phyloP scores from a whole-genome alignment of 1,140 invertebrate species.

The Tetramorium simillimum region DNA sequence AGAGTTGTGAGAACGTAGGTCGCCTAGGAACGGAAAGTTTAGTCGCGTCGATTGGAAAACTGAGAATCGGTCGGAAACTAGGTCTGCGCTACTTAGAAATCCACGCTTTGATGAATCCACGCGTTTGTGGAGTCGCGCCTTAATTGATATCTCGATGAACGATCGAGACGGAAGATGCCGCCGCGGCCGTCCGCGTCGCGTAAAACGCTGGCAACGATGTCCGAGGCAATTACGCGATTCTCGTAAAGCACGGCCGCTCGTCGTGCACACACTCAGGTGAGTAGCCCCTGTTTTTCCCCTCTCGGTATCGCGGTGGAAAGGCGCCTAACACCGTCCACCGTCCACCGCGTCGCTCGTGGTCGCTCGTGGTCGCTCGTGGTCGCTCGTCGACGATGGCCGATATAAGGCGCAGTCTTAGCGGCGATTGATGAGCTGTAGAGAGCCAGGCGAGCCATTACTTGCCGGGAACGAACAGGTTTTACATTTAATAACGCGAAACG shows the following conservation, averaged over 20 bases:
- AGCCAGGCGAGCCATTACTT: conserved; percentile 55
- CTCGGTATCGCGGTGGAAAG: conserved; percentile 33
- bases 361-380: no score
- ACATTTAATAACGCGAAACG: conserved; percentile 69
- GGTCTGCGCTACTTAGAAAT: neutral
- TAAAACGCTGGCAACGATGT: conserved; percentile 12
- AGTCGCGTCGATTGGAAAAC: conserved; percentile 1
- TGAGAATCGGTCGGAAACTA: neutral
- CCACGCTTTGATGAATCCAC: conserved; percentile 18
- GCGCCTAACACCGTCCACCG: neutral
- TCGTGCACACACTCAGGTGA: conserved; percentile 28
- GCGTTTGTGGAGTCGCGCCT: conserved; percentile 13
- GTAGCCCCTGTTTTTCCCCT: conserved; percentile 30
- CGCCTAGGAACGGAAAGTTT: neutral
- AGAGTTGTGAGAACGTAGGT: neutral
- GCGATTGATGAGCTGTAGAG: conserved; percentile 65
- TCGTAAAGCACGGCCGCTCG: conserved; percentile 38
- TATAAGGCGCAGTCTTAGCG: conserved; percentile 32
- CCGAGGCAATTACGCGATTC: conserved; percentile 41
- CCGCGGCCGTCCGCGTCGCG: conserved; percentile 12
- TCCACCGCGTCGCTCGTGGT: no score
- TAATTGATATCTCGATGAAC: conserved; percentile 36
- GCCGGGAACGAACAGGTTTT: conserved; percentile 65
- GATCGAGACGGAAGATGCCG: conserved; percentile 15
- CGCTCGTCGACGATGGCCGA: conserved; percentile 31